Evolutionary conservation across 1,140 invertebrate species (phyloP), one percentile per base, ranked within the genome.

Genomic region (Saccostrea glomerata): DNA sequence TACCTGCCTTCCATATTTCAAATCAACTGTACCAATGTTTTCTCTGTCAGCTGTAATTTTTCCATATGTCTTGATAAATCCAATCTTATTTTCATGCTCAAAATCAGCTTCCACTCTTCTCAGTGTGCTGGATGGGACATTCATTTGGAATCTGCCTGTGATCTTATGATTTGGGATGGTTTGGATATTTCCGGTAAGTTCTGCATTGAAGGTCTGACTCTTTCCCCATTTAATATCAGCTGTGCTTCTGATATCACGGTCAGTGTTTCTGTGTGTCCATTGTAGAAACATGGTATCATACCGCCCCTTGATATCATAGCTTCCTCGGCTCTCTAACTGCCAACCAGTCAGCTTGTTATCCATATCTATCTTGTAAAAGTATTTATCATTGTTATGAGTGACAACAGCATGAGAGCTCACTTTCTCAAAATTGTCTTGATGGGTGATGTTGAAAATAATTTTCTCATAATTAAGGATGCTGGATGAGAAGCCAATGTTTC

Each of bases 241-340:
- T 58, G 83, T 82, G 30, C 85, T 89, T 70, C 85, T 87, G 25
- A 91, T 56, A 70, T 90, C 84, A 30, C 85, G 87, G 17, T 89
- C 87, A 55, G 82, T 89, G 70, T 89, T 91, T 56, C 55, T 84
- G 77, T 91, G 92, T 40, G 89, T 54, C 92, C 92, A 92, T 12
- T 23, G 30, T 3, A 90, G 40, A 73, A 77, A 47, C 47, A 90
- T 83, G 55, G 40, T 86, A 60, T 92, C 91, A 87, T 85, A 82
- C 1, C 89, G 90, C 66, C 87, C 87, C 30, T 77, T 86, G 11
- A 92, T 87, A 47, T 87, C 70, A 54, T 91, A 82, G 17, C 60
- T 89, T 23, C 91, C 91, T 84, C 77, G n/a, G 60, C 91, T 89
- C 20, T 90, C 85, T 5, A 91, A 66, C 82, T 90, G 89, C 88